Percentiles rank a stretch among this genome's conserved stretches.
These are phyloP conservation scores for Amiota mariae DNA, from an alignment of 2,888 invertebrate genomes.

Conservation along the genomic window DNA sequence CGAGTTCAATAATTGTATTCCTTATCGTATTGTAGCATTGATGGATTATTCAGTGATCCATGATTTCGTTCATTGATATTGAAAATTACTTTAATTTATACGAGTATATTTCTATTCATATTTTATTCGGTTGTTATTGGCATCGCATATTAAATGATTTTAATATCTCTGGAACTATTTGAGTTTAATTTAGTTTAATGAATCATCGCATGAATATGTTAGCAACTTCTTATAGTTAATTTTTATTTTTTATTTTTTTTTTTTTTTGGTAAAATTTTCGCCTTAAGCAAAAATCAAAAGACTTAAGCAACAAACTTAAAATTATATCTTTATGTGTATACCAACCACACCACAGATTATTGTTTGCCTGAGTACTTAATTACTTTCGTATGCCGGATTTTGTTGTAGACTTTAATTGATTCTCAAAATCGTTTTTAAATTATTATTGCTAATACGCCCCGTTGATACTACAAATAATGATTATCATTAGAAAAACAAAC, in stretches of 20 bases:
- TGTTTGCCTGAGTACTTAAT: not conserved
- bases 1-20: no score
- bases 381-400: constrained; percentile 44
- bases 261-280: constrained; percentile 22
- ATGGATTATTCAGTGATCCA: no score
- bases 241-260: not conserved
- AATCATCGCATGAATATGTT: constrained; percentile 36
- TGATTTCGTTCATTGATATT: no score
- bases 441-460: constrained; percentile 36
- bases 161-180: not conserved
- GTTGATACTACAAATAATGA: not conserved
- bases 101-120: constrained; percentile 8
- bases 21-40: no score
- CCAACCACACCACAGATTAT: constrained; percentile 41
- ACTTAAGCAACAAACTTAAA: constrained; percentile 33
- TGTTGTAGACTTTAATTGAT: constrained; percentile 44
- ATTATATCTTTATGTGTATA: constrained; percentile 2
- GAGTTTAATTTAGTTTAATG: constrained; percentile 27
- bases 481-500: no score
- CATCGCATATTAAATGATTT: not conserved
- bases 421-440: constrained; percentile 42
- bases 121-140: constrained; percentile 12
- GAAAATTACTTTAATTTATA: no score
- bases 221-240: no score
- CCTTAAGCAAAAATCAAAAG: constrained; percentile 12